Evolutionary conservation across 2,888 invertebrate genomes (phyloP), one percentile per base, ranked within the genome.

Genomic region (Aethes cnicana): DNA sequence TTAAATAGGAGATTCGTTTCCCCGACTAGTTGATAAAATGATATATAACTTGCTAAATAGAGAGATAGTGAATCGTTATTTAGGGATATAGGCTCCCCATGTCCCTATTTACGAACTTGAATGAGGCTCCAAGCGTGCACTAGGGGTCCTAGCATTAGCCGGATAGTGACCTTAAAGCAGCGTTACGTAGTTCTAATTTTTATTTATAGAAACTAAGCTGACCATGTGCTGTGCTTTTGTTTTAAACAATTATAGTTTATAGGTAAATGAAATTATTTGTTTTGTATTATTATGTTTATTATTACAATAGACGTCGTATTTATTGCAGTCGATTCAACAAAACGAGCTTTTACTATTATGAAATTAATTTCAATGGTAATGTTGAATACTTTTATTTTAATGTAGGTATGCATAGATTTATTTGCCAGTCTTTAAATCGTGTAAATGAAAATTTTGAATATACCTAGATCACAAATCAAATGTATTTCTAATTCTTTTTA

Each of bases 211-310:
- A 74, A 71, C 70, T 89, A 89, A 88, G 88, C 87, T 84, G 87
- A 89, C 83, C 81, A 87, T 84, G 89, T 88, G 89, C 88, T 89
- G 89, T 89, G 89, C 86, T 89, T 89, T 86, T 83, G 86, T 88
- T 89, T 89, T 87, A 86, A 87, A 84, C 74, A 79, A 75, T n/a
- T n/a, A n/a, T 87, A 86, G 84, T 77, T 75, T 74, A 65, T 84
- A 86, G 78, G 77, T 81, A 81, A 85, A 81, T 84, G 75, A 84
- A 85, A 82, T 85, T 74, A 78, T 82, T 81, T 83, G 79, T 85
- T 85, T 68, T 66, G 59, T 68, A 65, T 58, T 71, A 73, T 77
- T 78, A 77, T 80, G 69, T 64, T 74, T 71, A 74, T 74, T 71
- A 74, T 59, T 79, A 74, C 68, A 71, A 73, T 74, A 52, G 46